Conservation (phyloP, 2,888 invertebrate species). For the Andrena dorsata region DNA sequence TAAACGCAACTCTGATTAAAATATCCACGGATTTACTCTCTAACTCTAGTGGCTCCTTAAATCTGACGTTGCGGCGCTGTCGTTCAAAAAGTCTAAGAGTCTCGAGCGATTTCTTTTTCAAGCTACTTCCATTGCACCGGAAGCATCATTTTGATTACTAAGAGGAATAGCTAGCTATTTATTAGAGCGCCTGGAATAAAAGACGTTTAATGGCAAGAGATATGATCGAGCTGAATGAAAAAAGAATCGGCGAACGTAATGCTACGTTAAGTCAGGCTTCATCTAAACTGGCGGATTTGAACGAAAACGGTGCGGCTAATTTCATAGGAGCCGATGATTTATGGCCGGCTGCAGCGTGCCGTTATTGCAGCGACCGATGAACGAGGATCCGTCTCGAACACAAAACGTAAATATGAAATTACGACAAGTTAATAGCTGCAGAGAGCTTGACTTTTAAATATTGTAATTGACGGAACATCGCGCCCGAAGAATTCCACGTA, state of each 20-base stretch:
- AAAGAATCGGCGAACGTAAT: neutral
- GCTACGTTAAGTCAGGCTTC: neutral
- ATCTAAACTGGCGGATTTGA: constrained; percentile 26
- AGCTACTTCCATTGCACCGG: too few species aligned
- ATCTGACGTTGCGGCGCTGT: too few species aligned
- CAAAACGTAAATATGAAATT: constrained; percentile 46
- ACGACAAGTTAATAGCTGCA: constrained; percentile 50
- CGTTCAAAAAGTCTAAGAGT: too few species aligned
- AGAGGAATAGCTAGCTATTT: too few species aligned
- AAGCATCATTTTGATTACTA: too few species aligned
- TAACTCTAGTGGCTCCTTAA: too few species aligned
- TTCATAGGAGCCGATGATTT: constrained; percentile 57
- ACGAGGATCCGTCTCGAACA: constrained; percentile 40
- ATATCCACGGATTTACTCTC: too few species aligned
- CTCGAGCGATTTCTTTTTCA: too few species aligned
- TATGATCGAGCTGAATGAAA: neutral
- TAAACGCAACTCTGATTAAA: too few species aligned
- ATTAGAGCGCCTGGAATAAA: neutral
- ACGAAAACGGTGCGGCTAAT: constrained; percentile 52
- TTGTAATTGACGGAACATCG: constrained; percentile 27
- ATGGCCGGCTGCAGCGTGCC: constrained; percentile 54
- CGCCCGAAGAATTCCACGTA: neutral
- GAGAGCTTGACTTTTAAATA: constrained; percentile 56
- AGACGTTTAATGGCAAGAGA: neutral
- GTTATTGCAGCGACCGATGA: constrained; percentile 54